Conservation (phyloP, 2,888 invertebrate species). For the Diadromus collaris region DNA sequence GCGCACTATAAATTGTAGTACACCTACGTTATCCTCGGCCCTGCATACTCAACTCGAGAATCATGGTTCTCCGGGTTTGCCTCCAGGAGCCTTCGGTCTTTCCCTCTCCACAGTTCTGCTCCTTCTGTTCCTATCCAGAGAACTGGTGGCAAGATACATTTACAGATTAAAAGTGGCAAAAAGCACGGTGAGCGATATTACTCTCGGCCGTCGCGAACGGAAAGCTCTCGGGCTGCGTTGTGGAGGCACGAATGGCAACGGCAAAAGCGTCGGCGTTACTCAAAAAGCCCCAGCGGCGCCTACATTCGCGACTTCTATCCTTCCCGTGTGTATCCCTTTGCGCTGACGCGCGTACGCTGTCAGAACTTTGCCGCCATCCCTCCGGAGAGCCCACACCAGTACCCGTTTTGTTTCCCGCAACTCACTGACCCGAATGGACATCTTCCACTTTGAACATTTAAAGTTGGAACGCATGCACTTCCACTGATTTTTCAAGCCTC, state of each 20-base stretch:
- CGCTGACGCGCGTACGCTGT: conserved; percentile 18
- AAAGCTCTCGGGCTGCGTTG: conserved; percentile 30
- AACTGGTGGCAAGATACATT: conserved; percentile 67
- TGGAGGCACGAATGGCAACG: conserved; percentile 13
- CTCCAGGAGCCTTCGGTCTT: conserved; percentile 44
- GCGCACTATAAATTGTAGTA: conserved; percentile 52
- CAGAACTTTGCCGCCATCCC: conserved; percentile 7
- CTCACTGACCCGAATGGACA: conserved; percentile 38
- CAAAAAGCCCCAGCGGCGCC: conserved; percentile 19
- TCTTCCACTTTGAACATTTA: conserved; percentile 17
- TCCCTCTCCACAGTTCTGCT: conserved; percentile 24
- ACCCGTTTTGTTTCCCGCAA: conserved; percentile 21
- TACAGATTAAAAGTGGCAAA: conserved; percentile 75
- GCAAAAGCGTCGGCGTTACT: conserved; percentile 17
- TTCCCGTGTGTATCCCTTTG: conserved; percentile 23
- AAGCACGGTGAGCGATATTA: conserved; percentile 66
- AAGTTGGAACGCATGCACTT: background rate
- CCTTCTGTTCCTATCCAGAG: conserved; percentile 32
- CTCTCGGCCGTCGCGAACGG: conserved; percentile 43
- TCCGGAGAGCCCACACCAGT: conserved; percentile 1
- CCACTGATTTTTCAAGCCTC: background rate
- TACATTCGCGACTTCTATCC: conserved; percentile 29
- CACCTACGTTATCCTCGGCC: conserved; percentile 22
- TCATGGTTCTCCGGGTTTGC: conserved; percentile 44
- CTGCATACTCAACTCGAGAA: conserved; percentile 41